A percentile compares a stretch with the other conserved stretches of the same genome.
Conservation (phyloP, 2,888 invertebrate species). For the Tenodera sinensis region DNA sequence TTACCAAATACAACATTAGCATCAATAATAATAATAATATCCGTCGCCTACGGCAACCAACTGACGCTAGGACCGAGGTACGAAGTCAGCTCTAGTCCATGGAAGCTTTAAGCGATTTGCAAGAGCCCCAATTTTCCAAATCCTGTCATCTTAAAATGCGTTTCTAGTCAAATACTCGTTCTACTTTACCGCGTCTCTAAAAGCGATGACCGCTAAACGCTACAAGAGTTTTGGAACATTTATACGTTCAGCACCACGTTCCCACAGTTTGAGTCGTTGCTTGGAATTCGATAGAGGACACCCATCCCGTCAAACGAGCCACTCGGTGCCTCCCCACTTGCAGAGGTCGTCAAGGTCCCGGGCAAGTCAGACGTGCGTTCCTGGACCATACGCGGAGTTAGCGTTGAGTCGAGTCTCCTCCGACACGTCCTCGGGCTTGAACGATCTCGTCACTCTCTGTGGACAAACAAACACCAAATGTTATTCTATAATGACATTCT, state of each 20-base stretch:
- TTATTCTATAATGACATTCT: too few relatives aligned
- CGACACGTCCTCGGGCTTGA: slow-evolving; percentile 48
- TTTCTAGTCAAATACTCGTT: too few relatives aligned
- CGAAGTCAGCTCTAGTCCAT: too few relatives aligned
- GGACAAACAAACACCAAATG: slow-evolving; percentile 34
- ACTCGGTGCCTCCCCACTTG: slow-evolving; percentile 25
- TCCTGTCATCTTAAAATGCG: too few relatives aligned
- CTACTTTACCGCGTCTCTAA: neutral
- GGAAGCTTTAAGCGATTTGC: too few relatives aligned
- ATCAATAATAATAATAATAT: too few relatives aligned
- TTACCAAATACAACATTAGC: too few relatives aligned
- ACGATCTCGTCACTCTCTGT: slow-evolving; percentile 50
- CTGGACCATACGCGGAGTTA: slow-evolving; percentile 47
- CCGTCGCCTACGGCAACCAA: too few relatives aligned
- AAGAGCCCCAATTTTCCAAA: too few relatives aligned
- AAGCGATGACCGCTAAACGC: neutral
- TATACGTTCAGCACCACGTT: neutral
- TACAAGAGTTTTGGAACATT: neutral
- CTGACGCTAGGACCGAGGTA: too few relatives aligned
- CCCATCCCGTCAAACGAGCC: slow-evolving; percentile 26
- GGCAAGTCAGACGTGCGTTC: slow-evolving; percentile 52
- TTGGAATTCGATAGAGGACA: neutral
- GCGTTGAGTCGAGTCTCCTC: slow-evolving; percentile 43
- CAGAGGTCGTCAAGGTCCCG: neutral
- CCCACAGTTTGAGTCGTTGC: neutral